Percentiles rank a stretch among this genome's conserved stretches.
These are phyloP conservation scores for Propithecus coquereli DNA, from an alignment of 2,113 vertebrate species.

Conservation along the genomic window DNA sequence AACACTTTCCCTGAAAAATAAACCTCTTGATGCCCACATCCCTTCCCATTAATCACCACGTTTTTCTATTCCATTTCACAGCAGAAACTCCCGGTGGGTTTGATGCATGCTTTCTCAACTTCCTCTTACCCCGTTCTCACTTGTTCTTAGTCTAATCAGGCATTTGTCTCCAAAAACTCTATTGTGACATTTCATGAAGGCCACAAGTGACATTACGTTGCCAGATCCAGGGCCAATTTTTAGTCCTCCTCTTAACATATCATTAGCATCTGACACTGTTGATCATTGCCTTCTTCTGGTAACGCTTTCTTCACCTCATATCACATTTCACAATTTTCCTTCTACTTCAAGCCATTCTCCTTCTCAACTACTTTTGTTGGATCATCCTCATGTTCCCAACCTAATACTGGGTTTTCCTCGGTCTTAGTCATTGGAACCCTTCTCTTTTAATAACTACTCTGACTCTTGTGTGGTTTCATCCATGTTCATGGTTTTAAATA, in stretches of 20 bases:
- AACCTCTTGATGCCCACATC: too few species aligned
- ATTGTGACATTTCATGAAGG: not conserved
- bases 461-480: not conserved
- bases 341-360: not conserved
- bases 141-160: not conserved
- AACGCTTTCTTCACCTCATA: not conserved
- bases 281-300: not conserved
- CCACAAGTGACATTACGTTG: not conserved
- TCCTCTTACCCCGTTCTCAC: not conserved
- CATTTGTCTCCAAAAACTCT: not conserved
- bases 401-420: not conserved
- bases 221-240: not conserved
- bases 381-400: not conserved
- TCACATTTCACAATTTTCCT: not conserved
- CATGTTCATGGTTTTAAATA: not conserved
- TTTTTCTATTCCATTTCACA: not conserved
- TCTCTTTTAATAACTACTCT: not conserved
- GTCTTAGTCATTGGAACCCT: not conserved
- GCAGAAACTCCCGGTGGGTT: too few species aligned
- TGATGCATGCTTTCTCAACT: accelerated
- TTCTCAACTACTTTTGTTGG: not conserved
- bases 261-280: not conserved
- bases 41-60: not conserved
- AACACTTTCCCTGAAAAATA: not conserved
- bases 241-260: not conserved